Base-by-base conservation (phyloP, 2,113 vertebrate genomes). In the Solea solea region DNA sequence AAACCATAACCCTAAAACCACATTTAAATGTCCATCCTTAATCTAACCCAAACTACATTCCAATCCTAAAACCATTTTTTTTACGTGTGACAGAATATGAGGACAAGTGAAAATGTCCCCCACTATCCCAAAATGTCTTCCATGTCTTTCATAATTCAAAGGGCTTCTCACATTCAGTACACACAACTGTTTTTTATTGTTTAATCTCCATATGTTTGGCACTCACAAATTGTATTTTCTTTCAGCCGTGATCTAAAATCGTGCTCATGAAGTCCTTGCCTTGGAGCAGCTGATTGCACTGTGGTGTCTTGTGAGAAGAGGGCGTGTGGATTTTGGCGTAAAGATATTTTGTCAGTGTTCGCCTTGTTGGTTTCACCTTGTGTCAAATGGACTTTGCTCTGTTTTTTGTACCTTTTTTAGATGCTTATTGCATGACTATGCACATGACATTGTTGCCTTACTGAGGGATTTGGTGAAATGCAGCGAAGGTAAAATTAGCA, bases 341-440 rank as follows among this genome's bases (percentile, higher is more conserved):
- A 34, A 4, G 9, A 72, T 56, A 40, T 50, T 59, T 81, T 52
- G 25, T 58, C 56, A 46, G 25, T 59, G 46, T 70, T 8, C 40
- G 64, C 51, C 52, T 28, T 25, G 12, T 74, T 50, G 16, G 51
- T 58, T 39, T 40, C 49, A 80, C 28, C 28, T 46, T 41, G 60
- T 41, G 76, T 76, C 76, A 54, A 70, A 79, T 70, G 15, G 61
- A 83, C 41, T 2, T 64, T 76, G 14, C 61, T 74, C 46, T 65
- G 5, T 69, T 76, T 71, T 79, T 71, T 79, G 55, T 74, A 77
- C 46, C 41, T 72, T 70, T 74, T 70, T 69, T 71, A 77, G 58
- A 82, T 86, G 87, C 87, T 88, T 77, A 73, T 82, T 88, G 82
- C 85, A 83, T 86, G 90, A 87, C 88, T 91, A 89, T 90, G 88